Evolutionary conservation across 2,113 vertebrate genomes (phyloP).

Genomic region (Eulacestoma nigropectus): DNA sequence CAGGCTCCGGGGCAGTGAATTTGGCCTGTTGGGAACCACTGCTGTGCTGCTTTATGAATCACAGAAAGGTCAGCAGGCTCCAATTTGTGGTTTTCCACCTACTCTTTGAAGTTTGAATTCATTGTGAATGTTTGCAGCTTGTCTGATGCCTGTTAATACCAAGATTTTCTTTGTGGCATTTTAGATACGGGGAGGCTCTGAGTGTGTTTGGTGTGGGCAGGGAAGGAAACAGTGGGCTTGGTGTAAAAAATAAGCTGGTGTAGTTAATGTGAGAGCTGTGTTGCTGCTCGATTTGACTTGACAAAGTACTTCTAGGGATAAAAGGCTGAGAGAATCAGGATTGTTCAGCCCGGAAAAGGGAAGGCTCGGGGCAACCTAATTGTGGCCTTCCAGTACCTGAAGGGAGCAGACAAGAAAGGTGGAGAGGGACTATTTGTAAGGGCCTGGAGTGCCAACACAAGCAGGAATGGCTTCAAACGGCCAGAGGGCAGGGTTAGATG

Average conservation of each 20-base stretch:
- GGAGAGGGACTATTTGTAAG: neutral
- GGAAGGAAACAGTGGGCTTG: neutral
- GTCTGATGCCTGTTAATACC: neutral
- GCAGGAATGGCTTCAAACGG: neutral
- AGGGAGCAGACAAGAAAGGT: neutral
- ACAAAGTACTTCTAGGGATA: neutral
- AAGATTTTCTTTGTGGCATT: neutral
- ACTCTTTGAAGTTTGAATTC: conserved; percentile 30
- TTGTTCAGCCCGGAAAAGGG: neutral
- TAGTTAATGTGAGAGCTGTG: neutral
- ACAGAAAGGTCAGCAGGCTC: neutral
- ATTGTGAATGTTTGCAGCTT: neutral
- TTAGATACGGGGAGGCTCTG: neutral
- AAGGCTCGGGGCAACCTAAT: neutral
- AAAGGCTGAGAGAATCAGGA: neutral
- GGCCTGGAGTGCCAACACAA: neutral
- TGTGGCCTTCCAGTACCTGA: neutral
- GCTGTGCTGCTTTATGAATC: conserved; percentile 2
- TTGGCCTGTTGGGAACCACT: neutral
- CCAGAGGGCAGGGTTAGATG: neutral
- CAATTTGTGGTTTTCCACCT: conserved; percentile 54
- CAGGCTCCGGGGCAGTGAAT: conserved; percentile 29
- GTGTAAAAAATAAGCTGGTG: conserved; percentile 19
- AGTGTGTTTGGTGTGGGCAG: neutral
- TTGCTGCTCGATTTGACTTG: neutral